Evolutionary conservation across 2,888 invertebrate species (phyloP).

Genomic region (Andrena flavipes): DNA sequence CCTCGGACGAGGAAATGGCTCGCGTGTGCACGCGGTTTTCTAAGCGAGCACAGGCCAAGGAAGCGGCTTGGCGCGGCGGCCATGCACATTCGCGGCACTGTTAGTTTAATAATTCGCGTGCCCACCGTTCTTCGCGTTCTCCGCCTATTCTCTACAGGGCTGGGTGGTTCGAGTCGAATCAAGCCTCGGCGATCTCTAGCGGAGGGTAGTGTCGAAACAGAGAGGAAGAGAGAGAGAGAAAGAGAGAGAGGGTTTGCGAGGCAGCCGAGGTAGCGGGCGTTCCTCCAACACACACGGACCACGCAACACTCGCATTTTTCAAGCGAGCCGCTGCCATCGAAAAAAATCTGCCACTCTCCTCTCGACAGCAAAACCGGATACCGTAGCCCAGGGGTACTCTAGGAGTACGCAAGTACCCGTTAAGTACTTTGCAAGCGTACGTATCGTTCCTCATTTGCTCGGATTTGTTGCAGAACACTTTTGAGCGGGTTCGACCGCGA

Average conservation of each 20-base stretch:
- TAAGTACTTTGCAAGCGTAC: too few species aligned
- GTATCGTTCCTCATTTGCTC: too few species aligned
- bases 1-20: neutral
- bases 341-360: constrained; percentile 27
- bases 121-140: constrained; percentile 37
- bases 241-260: neutral
- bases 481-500: neutral
- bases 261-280: constrained; percentile 36
- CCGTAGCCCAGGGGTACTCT: neutral
- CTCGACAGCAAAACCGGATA: constrained; percentile 9
- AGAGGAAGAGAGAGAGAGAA: neutral
- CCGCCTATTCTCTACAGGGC: constrained; percentile 13
- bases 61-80: constrained; percentile 27
- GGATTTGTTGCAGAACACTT: too few species aligned
- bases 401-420: too few species aligned
- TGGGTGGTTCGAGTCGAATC: constrained; percentile 61
- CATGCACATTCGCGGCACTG: constrained; percentile 26
- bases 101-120: constrained; percentile 67
- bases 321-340: constrained; percentile 48
- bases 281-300: constrained; percentile 60
- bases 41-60: neutral
- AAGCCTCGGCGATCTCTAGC: constrained; percentile 52
- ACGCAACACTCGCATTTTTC: constrained; percentile 74
- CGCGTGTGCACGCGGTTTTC: neutral
- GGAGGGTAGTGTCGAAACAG: constrained; percentile 4